These are phyloP conservation scores for Lamellibrachia luymesi DNA, from an alignment of 1,140 invertebrate genomes.

Conservation along the genomic window DNA sequence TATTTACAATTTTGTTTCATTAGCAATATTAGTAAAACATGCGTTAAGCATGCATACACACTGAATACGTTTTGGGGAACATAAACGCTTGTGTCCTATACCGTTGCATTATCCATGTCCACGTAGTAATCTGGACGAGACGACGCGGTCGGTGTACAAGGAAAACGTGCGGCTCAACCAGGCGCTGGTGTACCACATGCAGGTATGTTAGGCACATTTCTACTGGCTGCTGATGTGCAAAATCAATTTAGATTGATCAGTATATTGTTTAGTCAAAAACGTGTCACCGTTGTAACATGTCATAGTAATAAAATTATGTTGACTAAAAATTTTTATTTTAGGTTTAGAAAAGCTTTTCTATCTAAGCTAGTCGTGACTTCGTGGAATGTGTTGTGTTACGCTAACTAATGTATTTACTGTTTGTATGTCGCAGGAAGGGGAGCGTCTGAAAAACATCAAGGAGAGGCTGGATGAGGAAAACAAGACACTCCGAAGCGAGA, in stretches of 20 bases:
- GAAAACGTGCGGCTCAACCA: slow-evolving; percentile 55
- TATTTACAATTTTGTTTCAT: background rate
- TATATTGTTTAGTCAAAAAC: background rate
- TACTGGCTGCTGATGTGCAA: background rate
- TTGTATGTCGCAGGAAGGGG: slow-evolving; percentile 36
- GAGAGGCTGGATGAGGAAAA: slow-evolving; percentile 44
- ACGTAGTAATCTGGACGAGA: slow-evolving; percentile 55
- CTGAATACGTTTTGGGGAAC: background rate
- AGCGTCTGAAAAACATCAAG: slow-evolving; percentile 46
- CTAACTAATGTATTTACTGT: background rate
- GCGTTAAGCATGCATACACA: background rate
- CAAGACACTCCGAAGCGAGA: slow-evolving; percentile 43
- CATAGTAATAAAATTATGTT: background rate
- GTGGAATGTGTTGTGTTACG: background rate
- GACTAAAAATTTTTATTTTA: background rate
- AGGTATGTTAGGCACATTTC: background rate
- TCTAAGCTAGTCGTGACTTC: no score
- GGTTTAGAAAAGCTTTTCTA: no score
- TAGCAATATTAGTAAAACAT: background rate
- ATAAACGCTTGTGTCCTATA: background rate
- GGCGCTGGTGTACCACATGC: slow-evolving; percentile 50
- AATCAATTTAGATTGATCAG: background rate
- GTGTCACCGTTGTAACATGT: background rate
- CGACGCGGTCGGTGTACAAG: slow-evolving; percentile 56
- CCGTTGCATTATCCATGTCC: background rate